A percentile compares a stretch with the other conserved stretches of the same genome.
Evolutionary conservation across 2,888 invertebrate genomes (phyloP).

Genomic region (Odontocolon sp.): DNA sequence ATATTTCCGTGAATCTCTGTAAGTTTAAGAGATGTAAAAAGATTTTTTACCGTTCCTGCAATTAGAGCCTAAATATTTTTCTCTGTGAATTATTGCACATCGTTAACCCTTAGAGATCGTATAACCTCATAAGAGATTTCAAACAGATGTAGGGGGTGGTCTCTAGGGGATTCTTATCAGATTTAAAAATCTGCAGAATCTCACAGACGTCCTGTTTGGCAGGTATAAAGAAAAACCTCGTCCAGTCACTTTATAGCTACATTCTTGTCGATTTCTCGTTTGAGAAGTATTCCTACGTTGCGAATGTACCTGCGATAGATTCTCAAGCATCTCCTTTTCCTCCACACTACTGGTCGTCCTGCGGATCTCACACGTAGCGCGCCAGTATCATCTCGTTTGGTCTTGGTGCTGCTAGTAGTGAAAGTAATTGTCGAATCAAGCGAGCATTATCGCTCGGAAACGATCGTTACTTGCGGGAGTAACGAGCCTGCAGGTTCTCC

Average conservation of each 20-base stretch:
- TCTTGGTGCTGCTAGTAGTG: constrained; percentile 40
- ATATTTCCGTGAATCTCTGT: no score
- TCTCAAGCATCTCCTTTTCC: constrained; percentile 18
- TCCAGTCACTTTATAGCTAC: constrained; percentile 14
- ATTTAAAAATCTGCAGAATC: no score
- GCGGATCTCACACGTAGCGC: constrained; percentile 16
- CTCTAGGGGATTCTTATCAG: no score
- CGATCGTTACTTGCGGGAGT: constrained; percentile 52
- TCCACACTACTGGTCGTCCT: constrained; percentile 6
- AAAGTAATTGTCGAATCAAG: constrained; percentile 54
- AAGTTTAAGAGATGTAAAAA: no score
- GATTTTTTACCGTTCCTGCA: no score
- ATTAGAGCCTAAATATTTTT: no score
- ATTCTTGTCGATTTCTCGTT: constrained; percentile 25
- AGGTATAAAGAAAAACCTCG: not conserved
- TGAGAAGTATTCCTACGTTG: not conserved
- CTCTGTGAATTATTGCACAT: no score
- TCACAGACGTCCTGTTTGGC: not conserved
- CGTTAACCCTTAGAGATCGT: no score
- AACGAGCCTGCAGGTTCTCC: constrained; percentile 41
- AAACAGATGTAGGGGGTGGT: no score
- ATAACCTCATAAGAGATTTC: no score
- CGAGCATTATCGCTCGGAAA: constrained; percentile 64
- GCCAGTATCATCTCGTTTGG: constrained; percentile 34
- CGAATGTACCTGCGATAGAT: not conserved